Base-by-base conservation (phyloP, 1,140 invertebrate species). In the Zaprionus lachaisei region DNA sequence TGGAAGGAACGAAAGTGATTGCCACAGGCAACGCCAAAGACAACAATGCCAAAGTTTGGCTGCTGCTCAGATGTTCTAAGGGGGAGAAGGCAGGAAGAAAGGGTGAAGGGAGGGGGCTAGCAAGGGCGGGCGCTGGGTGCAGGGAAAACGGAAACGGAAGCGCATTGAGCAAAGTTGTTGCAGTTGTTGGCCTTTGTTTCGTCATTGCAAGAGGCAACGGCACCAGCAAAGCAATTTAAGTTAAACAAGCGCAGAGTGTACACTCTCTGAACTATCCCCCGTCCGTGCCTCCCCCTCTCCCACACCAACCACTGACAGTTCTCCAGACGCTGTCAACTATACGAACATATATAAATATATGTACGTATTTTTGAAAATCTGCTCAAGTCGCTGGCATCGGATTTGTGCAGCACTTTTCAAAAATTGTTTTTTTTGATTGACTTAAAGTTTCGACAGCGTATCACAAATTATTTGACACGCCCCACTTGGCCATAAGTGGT, bases 131-230 rank as follows among this genome's bases (percentile, higher is more conserved):
- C 5, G 17, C 28, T 22, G 22, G 20, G 9, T 51, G n/a, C 51
- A 14, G 37, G 37, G 38, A 26, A 77, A 83, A 87, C 84, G 84
- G 84, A 87, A 87, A 87, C 84, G 84, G 84, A 87, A 87, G 84
- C 81, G 85, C 84, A 87, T 87, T 84, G 84, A 89, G 84, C 84
- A 87, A 87, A 87, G 84, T 89, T 87, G 84, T 87, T 87, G 84
- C 85, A 87, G 74, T 87, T 87, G 78, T 79, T 87, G 84, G 74
- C 81, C 73, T 87, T 87, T 87, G 84, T 87, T 87, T 87, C 79
- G 84, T 66, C 68, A 72, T 78, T 71, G 83, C 79, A 63, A 31
- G 72, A 51, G 47, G 44, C 76, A 70, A 44, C 55, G 62, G 71
- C 66, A 56, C 54, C 70, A 72, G 84, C 81, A 84, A 87, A 87